These are phyloP conservation scores for Venturia canescens DNA, from an alignment of 1,140 invertebrate genomes.

Conservation along the genomic window DNA sequence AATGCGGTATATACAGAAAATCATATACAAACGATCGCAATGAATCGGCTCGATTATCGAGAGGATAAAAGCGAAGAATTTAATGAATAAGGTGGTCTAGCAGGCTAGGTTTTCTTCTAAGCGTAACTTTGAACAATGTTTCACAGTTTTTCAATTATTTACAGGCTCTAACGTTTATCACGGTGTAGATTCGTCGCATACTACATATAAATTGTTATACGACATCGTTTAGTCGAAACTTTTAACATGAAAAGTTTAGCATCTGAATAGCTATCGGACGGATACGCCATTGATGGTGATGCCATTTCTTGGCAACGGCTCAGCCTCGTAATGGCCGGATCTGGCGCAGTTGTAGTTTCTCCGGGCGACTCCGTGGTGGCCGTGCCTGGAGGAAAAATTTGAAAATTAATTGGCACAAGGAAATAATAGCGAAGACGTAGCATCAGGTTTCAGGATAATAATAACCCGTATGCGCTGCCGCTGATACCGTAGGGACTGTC, in stretches of 20 bases:
- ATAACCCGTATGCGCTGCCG: conserved; percentile 79
- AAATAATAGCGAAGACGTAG: no score
- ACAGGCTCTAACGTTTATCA: conserved; percentile 27
- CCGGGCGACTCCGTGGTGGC: conserved; percentile 78
- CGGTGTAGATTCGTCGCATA: no score
- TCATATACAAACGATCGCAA: conserved; percentile 63
- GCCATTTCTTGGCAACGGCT: conserved; percentile 80
- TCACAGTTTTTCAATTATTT: conserved; percentile 49
- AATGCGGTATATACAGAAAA: conserved; percentile 69
- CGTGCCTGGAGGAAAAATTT: conserved; percentile 52
- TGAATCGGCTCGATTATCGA: not conserved
- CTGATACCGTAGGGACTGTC: conserved; percentile 81
- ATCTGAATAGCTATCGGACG: conserved; percentile 79
- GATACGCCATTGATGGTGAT: conserved; percentile 86
- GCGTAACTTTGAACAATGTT: conserved; percentile 33
- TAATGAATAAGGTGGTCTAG: no score
- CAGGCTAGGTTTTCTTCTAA: conserved; percentile 43
- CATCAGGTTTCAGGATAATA: no score
- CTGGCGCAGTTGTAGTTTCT: conserved; percentile 77
- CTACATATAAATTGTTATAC: no score
- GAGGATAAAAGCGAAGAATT: no score
- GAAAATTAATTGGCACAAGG: no score
- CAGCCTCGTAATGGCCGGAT: conserved; percentile 83
- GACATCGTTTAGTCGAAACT: no score
- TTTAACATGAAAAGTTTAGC: no score